Evolutionary conservation across 2,113 vertebrate genomes (phyloP), one percentile per base, ranked within the genome.

Genomic region (Cavia aperea): DNA sequence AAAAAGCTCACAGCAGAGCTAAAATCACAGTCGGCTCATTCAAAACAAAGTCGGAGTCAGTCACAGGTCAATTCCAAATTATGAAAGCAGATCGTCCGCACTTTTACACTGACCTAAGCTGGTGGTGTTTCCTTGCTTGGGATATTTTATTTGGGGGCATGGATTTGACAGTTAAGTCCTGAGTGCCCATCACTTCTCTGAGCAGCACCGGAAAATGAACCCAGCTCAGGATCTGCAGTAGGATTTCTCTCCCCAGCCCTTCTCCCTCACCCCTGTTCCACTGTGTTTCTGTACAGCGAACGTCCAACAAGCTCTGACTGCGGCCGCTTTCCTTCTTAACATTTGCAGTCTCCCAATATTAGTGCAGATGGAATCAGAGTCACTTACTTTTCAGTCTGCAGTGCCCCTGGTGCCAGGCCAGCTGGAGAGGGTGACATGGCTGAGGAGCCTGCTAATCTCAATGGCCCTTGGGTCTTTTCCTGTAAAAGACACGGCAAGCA

Each of bases 391-490:
- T 49, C 82, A 81, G 81, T 75, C 86, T 94, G 78, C 78, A 77
- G 1, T 90, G 81, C 60, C n/a, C 90, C 93, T 81, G 46, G 94
- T 92, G 79, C 73, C 92, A 70, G 56, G 49, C 70, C 95, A 91
- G 94, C 88, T 96, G 96, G 86, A 0, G 0, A 72, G 2, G 97
- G 95, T 95, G 96, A 96, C 88, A 93, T 1, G 89, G 86, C 0
- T 0, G 88, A 96, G 96, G 83, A 93, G 95, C 90, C 92, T 77
- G 96, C 88, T 94, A 78, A 93, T 96, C 81, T 95, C 95, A 93
- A 82, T 93, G 96, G 95, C 97, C 98, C 66, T 94, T 86, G 75
- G 98, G 96, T 96, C 96, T 95, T 79, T 96, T 97, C 72, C 96
- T 97, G 89, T 94, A 95, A 97, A 93, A 97, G 90, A 96, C 96